Evolutionary conservation across 2,797 vertebrate genomes (phyloP).

Genomic region (Pangasius krempfi): DNA sequence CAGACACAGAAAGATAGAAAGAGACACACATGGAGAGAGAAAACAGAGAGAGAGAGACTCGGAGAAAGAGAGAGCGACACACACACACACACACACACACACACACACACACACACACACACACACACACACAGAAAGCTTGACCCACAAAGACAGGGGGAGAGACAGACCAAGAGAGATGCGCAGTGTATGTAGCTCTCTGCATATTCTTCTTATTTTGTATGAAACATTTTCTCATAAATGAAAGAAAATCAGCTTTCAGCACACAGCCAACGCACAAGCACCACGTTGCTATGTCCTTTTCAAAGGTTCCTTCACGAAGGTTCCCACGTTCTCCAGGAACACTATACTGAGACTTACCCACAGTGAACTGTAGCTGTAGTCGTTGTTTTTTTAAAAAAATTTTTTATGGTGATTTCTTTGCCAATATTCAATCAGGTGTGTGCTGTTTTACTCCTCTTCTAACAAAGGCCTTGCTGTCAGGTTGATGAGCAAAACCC

Average conservation of each 20-base stretch:
- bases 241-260: conserved; percentile 3
- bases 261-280: background rate
- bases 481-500: conserved; percentile 5
- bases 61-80: background rate
- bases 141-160: background rate
- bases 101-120: too few species aligned
- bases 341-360: background rate
- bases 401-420: background rate
- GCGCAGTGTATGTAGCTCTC: background rate
- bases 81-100: too few species aligned
- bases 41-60: background rate
- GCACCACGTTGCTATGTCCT: background rate
- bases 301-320: background rate
- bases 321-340: background rate
- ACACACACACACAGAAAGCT: background rate
- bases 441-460: background rate
- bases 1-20: background rate
- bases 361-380: background rate
- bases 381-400: background rate
- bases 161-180: background rate
- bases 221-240: background rate
- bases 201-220: background rate
- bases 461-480: background rate
- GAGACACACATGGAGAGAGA: background rate
- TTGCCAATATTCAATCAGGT: conserved; percentile 10